Evolutionary conservation across 2,888 invertebrate genomes (phyloP), one percentile per base, ranked within the genome.

Genomic region (Cryptophagus acutangulus): DNA sequence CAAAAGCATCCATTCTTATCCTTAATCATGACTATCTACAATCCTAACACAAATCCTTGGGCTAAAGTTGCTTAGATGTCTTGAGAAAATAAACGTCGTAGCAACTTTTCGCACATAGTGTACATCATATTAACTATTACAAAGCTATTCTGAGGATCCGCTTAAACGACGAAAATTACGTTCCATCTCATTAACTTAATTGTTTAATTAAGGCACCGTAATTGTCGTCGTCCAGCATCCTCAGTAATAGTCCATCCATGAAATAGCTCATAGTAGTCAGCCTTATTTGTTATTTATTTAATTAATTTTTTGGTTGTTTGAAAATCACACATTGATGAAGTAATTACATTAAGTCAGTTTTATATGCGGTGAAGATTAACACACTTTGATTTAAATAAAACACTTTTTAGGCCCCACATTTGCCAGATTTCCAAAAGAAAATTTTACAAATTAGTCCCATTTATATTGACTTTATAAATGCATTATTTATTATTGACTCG

Each of bases 21-120:
- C 41, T 45, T 49, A 51, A 37, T 51, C 40, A 36, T 33, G 45
- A 57, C 61, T 64, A 65, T 62, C 63, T 65, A 64, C 62, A 64
- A 56, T 54, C 59, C 62, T 63, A 65, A 63, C 65, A 65, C 62
- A 63, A 63, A 64, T 58, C 57, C 59, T 57, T 57, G 59, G n/a
- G n/a, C n/a, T n/a, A n/a, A n/a, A n/a, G n/a, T n/a, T n/a, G n/a
- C n/a, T n/a, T n/a, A n/a, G n/a, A n/a, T n/a, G n/a, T n/a, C n/a
- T n/a, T n/a, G n/a, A n/a, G n/a, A n/a, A n/a, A n/a, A n/a, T n/a
- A n/a, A n/a, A n/a, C n/a, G n/a, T n/a, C n/a, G n/a, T n/a, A n/a
- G n/a, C n/a, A n/a, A n/a, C n/a, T n/a, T n/a, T n/a, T n/a, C n/a
- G n/a, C n/a, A n/a, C n/a, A n/a, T n/a, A n/a, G n/a, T n/a, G n/a